Evolutionary conservation across 2,888 invertebrate species (phyloP), one percentile per base, ranked within the genome.

Genomic region (Chironomus riparius): DNA sequence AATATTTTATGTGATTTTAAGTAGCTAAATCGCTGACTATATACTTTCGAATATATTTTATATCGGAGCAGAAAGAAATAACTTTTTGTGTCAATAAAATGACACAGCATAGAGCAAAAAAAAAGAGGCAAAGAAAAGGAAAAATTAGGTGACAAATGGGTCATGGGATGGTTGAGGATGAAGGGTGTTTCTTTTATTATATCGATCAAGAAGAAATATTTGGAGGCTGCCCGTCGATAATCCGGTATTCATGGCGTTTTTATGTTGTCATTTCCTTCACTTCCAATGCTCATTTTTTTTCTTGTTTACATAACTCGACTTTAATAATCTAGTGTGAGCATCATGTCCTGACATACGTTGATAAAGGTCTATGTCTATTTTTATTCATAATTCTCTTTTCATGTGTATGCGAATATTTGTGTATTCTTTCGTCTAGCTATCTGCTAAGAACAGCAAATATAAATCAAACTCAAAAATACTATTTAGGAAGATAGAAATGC

Each of bases 161-260:
- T 24, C 13, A 13, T 68, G 68, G 28, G 28, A 68, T 68, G 24
- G 38, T 15, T 68, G 12, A 22, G 24, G 24, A 68, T 18, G 68
- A 68, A 70, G 21, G 70, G 70, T 18, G 47, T 18, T 70, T 18
- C 18, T 70, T 38, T 47, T 56, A 15, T 65, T 24, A 22, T 28
- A 38, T 68, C 10, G n/a, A 18, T 18, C 68, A 4, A 38, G 38
- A 68, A 68, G 18, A 21, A 70, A 48, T 28, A 68, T 70, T 76
- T 68, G 77, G 74, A 77, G 77, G 77, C 73, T 77, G 77, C 70
- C 77, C 77, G 77, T 76, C 77, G 69, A 76, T 74, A 56, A 56
- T 56, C 15, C 15, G 18, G 18, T 50, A 50, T 38, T 38, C 38
- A 38, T 38, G 38, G 38, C 38, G 10, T 38, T 38, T 38, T 38